Evolutionary conservation across 2,113 vertebrate genomes (phyloP), one percentile per base, ranked within the genome.

Genomic region (Haemorhous mexicanus): DNA sequence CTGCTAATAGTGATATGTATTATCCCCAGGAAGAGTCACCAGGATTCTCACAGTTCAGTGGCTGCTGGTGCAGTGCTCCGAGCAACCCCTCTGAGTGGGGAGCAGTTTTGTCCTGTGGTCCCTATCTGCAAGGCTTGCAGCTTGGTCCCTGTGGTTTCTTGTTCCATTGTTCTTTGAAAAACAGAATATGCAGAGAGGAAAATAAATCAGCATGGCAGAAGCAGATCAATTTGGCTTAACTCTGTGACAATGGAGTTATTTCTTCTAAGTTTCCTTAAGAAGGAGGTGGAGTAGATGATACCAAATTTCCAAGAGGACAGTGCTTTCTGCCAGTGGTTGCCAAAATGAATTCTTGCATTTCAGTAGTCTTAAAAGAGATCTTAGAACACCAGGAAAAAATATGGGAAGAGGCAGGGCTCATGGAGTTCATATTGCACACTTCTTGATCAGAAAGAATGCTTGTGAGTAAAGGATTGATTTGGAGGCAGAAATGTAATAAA

Each of bases 141-240:
- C 76, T 92, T 56, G 63, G 33, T 56, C 35, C 20, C 32, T 76
- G 68, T 69, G n/a, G 6, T 91, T 93, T 84, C n/a, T 75, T 89
- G 35, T 68, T 75, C 53, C 19, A 32, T 44, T 89, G 14, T 79
- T 68, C 90, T 82, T 79, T 76, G 90, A 85, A 83, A 93, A 87
- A 47, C 66, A 87, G 62, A 69, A 32, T 56, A 47, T 64, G 37
- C 6, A 16, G 13, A 67, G 35, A 32, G 39, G 19, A 68, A 56
- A 68, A 27, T 52, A 56, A 79, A 58, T 61, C 66, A 76, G 66
- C 70, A 7, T 37, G 69, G 56, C 84, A 91, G 84, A 79, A 73
- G n/a, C 49, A 82, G 84, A 84, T 94, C 72, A 82, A 64, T 89
- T 84, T 90, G 70, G 81, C 53, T 95, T 95, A 93, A 76, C 52